Evolutionary conservation across 2,113 vertebrate genomes (phyloP).

Genomic region (Phrynocephalus versicolor): DNA sequence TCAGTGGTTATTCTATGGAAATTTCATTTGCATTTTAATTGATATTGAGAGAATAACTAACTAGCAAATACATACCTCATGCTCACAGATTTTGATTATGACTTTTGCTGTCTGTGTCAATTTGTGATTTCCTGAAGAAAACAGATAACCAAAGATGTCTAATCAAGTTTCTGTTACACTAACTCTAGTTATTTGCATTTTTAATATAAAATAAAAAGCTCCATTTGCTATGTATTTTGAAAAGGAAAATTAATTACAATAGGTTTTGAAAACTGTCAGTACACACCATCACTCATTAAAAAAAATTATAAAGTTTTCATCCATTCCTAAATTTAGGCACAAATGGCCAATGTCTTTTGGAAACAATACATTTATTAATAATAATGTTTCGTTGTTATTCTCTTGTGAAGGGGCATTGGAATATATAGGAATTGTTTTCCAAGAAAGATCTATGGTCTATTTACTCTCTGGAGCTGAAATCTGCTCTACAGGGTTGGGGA

Average conservation of each 20-base stretch:
- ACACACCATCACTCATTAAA: not conserved
- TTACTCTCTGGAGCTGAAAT: too few species aligned
- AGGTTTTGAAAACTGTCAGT: not conserved
- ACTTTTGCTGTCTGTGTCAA: constrained; percentile 97
- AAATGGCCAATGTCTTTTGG: not conserved
- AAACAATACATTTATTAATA: not conserved
- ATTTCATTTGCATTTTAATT: not conserved
- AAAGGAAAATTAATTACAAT: constrained; percentile 21
- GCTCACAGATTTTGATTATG: constrained; percentile 98
- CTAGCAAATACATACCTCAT: constrained; percentile 83
- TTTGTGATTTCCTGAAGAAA: constrained; percentile 92
- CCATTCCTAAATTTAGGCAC: not conserved
- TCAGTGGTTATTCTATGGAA: not conserved
- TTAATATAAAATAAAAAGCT: not conserved
- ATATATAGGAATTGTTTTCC: not conserved
- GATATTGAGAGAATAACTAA: not conserved
- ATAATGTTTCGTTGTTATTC: not conserved
- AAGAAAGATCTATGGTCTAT: too few species aligned
- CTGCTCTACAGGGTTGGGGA: too few species aligned
- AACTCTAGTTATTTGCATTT: constrained; percentile 13
- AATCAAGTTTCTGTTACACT: constrained; percentile 21
- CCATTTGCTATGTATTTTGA: not conserved
- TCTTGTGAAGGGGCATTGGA: not conserved
- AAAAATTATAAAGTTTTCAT: not conserved
- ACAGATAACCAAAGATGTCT: constrained; percentile 59